These are phyloP conservation scores for Gymnoscopelus microlampas DNA, from an alignment of 2,797 vertebrate genomes.

Conservation along the genomic window DNA sequence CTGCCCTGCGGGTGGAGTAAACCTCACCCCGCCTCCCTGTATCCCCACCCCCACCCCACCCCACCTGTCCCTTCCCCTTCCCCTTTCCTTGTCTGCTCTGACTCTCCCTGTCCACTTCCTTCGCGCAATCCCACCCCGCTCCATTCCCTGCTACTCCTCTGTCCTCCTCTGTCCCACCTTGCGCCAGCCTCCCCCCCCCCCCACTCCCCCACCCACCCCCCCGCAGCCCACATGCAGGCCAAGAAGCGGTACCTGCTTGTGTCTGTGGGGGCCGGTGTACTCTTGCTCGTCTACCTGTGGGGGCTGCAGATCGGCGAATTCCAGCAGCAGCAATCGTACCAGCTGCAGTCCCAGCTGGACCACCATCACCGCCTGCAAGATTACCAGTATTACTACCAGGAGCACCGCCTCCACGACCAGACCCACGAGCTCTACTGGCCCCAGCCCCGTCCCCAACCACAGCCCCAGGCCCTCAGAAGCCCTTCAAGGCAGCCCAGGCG, in stretches of 20 bases:
- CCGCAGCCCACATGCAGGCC: slow-evolving; percentile 88
- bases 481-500: slow-evolving; percentile 62
- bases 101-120: background rate
- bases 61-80: background rate
- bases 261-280: slow-evolving; percentile 85
- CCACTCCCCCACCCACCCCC: slow-evolving; percentile 55
- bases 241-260: slow-evolving; percentile 89
- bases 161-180: too few relatives aligned
- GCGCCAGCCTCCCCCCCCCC: background rate
- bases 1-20: slow-evolving; percentile 44
- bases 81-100: too few relatives aligned
- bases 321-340: slow-evolving; percentile 67
- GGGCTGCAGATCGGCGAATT: slow-evolving; percentile 82
- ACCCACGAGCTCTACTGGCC: slow-evolving; percentile 62
- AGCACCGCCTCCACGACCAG: slow-evolving; percentile 47
- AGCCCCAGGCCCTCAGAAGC: slow-evolving; percentile 62
- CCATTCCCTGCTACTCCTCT: slow-evolving; percentile 2
- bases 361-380: background rate
- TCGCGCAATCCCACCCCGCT: slow-evolving; percentile 9
- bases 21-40: slow-evolving; percentile 47
- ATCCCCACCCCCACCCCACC: slow-evolving; percentile 31
- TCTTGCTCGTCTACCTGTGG: slow-evolving; percentile 85
- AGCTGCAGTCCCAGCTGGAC: slow-evolving; percentile 49
- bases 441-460: slow-evolving; percentile 50
- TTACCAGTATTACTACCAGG: slow-evolving; percentile 58